Evolutionary conservation across 2,888 invertebrate species (phyloP).

Genomic region (Drosophila mimetica): DNA sequence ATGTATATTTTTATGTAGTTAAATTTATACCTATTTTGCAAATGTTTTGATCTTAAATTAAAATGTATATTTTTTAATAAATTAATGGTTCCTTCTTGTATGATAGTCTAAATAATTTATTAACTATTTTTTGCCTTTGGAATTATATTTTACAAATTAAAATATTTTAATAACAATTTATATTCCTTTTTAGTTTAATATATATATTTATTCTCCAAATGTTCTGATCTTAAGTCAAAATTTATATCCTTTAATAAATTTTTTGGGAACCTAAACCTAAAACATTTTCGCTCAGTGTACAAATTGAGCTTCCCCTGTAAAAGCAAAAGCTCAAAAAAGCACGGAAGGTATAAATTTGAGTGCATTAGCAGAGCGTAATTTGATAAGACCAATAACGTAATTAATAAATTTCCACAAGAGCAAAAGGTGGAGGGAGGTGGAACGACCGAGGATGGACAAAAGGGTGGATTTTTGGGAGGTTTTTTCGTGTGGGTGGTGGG

Average conservation of each 20-base stretch:
- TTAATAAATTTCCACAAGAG: conserved; percentile 82
- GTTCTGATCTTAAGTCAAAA: too few relatives aligned
- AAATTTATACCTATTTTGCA: too few relatives aligned
- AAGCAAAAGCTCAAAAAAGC: conserved; percentile 65
- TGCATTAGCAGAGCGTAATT: conserved; percentile 83
- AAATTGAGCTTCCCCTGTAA: not conserved
- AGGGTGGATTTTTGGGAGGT: conserved; percentile 24
- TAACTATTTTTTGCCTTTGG: too few relatives aligned
- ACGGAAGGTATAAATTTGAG: conserved; percentile 79
- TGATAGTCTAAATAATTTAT: too few relatives aligned
- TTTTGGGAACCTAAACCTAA: too few relatives aligned
- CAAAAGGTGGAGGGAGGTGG: not conserved
- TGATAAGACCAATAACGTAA: conserved; percentile 83
- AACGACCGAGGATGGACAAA: conserved; percentile 27
- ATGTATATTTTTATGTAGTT: not conserved
- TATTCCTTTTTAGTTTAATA: not conserved
- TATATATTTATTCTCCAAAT: too few relatives aligned
- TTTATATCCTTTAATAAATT: too few relatives aligned
- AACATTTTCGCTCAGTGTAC: not conserved
- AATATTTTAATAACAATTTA: too few relatives aligned
- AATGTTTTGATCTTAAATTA: too few relatives aligned
- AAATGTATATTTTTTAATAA: too few relatives aligned
- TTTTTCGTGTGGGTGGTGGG: not conserved
- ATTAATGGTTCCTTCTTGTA: too few relatives aligned
- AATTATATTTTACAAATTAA: too few relatives aligned